Base-by-base conservation (phyloP, 2,113 vertebrate species). In the Pangasianodon hypophthalmus region DNA sequence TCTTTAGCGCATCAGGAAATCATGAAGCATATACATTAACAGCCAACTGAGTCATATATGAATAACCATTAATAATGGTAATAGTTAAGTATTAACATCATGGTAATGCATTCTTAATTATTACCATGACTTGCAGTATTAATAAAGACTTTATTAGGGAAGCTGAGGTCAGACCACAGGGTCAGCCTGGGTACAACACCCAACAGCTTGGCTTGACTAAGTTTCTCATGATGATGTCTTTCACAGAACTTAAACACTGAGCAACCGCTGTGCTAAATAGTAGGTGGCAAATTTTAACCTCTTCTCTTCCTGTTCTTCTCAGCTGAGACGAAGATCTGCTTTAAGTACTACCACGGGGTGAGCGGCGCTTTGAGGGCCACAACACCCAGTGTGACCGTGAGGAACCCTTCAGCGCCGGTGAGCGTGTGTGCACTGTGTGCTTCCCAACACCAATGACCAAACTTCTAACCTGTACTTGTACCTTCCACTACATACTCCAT, bases 301-400 rank as follows among this genome's bases (percentile, higher is more conserved):
- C 73, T 87, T 91, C 88, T 92, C 32, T 46, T 91, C 58, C 94
- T 77, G 94, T 96, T 19, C 46, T 62, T 88, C 91, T 87, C 92
- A 98, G 97, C 95, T 91, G 97, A 98, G 96, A 98, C 97, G 54
- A 98, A 98, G 95, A 97, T 98, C 94, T 97, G 97, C 94, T 98
- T 98, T 94, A 98, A 98, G 93, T 98, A 98, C 91, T 98, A 97
- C 94, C 97, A 98, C 13, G 97, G 97, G 0, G 95, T 97, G 85
- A 98, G 96, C 1, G 97, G 97, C 85, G 97, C 96, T 0, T 92
- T 98, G 77, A 92, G 97, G 90, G 97, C 97, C 60, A 97, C 97
- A 2, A 98, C 97, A 67, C 96, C 97, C 0, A 97, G 97, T 26
- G 96, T 98, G 89, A 98, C 97, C 0, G 96, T 98, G 91, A 97